Percentiles rank a stretch among this genome's conserved stretches.
phyloP scores from a whole-genome alignment of 2,113 vertebrate species.

The Hypanus sabinus region DNA sequence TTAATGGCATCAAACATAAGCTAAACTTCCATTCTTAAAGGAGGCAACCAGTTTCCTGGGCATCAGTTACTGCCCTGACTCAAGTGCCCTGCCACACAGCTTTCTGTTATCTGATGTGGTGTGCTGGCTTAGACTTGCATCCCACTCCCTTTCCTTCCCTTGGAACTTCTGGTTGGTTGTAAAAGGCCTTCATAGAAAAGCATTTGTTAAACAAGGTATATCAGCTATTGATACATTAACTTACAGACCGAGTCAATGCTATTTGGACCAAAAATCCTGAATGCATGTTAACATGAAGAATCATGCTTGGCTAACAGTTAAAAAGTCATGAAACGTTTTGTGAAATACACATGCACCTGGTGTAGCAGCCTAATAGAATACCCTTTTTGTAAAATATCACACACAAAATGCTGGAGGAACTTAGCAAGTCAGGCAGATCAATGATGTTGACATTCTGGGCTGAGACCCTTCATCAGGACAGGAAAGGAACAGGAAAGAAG shows the following conservation, averaged over 20 bases:
- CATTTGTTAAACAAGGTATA: neutral
- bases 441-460: too few species aligned
- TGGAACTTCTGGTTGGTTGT: neutral
- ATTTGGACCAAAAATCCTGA: neutral
- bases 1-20: neutral
- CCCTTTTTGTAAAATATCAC: neutral
- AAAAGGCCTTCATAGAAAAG: neutral
- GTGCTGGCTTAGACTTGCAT: neutral
- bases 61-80: neutral
- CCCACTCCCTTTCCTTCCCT: neutral
- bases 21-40: neutral
- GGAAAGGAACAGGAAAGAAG: too few species aligned
- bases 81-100: neutral
- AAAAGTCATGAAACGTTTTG: neutral
- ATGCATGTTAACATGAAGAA: neutral
- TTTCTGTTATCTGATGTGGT: neutral
- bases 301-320: neutral
- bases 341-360: neutral
- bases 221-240: neutral
- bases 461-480: too few species aligned
- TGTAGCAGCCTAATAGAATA: neutral
- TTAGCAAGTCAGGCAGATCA: too few species aligned
- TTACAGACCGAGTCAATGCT: neutral
- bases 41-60: neutral
- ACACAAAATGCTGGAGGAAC: too few species aligned